Evolutionary conservation across 2,888 invertebrate species (phyloP), one percentile per base, ranked within the genome.

Genomic region (Augochlorella aurata): DNA sequence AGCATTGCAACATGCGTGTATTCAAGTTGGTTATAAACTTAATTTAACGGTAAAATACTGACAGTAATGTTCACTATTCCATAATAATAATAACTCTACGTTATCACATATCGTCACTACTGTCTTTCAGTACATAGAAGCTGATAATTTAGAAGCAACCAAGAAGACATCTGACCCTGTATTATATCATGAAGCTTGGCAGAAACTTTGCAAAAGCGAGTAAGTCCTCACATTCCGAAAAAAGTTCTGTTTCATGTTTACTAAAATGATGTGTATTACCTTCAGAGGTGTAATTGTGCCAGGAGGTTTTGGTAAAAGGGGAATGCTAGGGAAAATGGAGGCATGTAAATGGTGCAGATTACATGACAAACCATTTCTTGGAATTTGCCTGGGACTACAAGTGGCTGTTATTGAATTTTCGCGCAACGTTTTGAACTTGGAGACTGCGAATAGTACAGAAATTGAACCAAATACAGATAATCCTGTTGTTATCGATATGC

Each of bases 301-400:
- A 4, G 99, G 99, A 78, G 99, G 99, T 16, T 99, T 99, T 93
- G 99, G 99, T 0, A 96, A 96, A 87, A 95, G 99, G 76, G 99
- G 99, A 8, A 96, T 98, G 91, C 98, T 99, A 93, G 99, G 99
- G 0, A 99, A 98, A 94, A 98, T 99, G 70, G 96, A 96, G 82
- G 99, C 99, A 0, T 97, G 97, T 88, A 95, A 97, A 90, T 99
- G 98, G 98, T 99, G 99, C 82, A 95, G 99, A 58, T 96, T 96
- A 90, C 98, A 97, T 71, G 96, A 97, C 69, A 97, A 97, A 92
- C 99, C 99, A 0, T 97, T 97, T 94, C 95, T 99, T 24, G 99
- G 99, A 0, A 98, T 99, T 87, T 99, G 99, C 92, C 95, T 99
- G n/a, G 99, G 99, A 8, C 95, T 99, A 83, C 99, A 99, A 95